Evolutionary conservation across 2,113 vertebrate species (phyloP), one percentile per base, ranked within the genome.

Genomic region (Leptocoma aspasia): DNA sequence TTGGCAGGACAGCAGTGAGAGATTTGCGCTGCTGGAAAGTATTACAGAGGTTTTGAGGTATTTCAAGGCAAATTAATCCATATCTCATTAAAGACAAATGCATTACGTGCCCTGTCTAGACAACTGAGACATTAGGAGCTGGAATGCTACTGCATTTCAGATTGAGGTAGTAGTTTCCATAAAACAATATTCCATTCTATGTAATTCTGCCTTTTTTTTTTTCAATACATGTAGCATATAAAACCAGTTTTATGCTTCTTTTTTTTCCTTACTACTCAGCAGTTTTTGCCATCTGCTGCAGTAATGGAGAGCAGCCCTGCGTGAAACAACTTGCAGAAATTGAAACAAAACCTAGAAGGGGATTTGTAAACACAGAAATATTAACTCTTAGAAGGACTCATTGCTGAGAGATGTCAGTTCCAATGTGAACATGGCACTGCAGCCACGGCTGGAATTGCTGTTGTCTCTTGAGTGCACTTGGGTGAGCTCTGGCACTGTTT

Each of bases 1-100:
- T 93, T 96, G 94, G 88, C 82, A 84, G 61, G 63, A 71, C 56
- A 82, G 60, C 64, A 93, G 45, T 12, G 56, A 82, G 79, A 84
- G 28, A 19, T 76, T 83, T 93, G 56, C 2, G 4, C 72, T 91
- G 59, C 81, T 95, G 95, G 89, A 95, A 96, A 96, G n/a, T 92
- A 89, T 96, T 93, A 89, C 54, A 75, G 81, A 64, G 76, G 31
- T 72, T 92, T 86, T 82, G 54, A 86, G 89, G 35, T 86, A 90
- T 92, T 94, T 57, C 56, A 64, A 81, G 69, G 47, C 78, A 89
- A 82, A 72, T 90, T 47, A 82, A 82, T 86, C 90, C 45, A 6
- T 88, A 85, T 96, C 73, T 94, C 76, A 89, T 88, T 93, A 65
- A 92, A 85, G 44, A 56, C 47, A 60, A 93, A 71, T 80, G 50